phyloP scores from a whole-genome alignment of 2,888 invertebrate genomes.

The Ophion ellenae region DNA sequence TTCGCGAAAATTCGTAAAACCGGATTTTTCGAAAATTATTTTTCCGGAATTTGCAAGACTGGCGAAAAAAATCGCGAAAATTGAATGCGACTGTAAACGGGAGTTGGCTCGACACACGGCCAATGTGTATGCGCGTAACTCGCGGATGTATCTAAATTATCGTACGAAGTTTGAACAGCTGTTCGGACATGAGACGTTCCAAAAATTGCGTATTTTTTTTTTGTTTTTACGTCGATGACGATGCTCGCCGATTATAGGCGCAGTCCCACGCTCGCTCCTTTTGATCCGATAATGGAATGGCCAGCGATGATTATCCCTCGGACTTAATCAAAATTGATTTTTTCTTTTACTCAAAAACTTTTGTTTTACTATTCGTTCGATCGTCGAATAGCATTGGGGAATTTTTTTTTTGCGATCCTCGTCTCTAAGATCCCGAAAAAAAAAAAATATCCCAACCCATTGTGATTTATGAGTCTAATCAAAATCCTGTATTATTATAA shows the following conservation, averaged over 20 bases:
- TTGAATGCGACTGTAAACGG: neutral
- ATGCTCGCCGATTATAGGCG: slow-evolving; percentile 6
- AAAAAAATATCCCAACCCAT: neutral
- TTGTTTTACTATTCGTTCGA: neutral
- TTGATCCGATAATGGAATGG: neutral
- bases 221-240: slow-evolving; percentile 22
- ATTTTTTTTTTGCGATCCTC: neutral
- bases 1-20: too few species aligned
- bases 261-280: slow-evolving; percentile 6
- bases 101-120: neutral
- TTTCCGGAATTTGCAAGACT: too few species aligned
- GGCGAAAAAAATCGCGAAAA: neutral
- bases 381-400: neutral
- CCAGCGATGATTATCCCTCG: neutral
- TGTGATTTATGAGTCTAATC: neutral
- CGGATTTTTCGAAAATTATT: too few species aligned
- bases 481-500: neutral
- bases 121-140: slow-evolving; percentile 17
- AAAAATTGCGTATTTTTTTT: slow-evolving; percentile 19
- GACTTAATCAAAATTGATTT: neutral
- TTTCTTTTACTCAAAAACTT: neutral
- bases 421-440: too few species aligned
- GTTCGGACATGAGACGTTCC: slow-evolving; percentile 40
- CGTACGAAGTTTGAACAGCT: slow-evolving; percentile 53
- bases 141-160: slow-evolving; percentile 19